These are phyloP conservation scores for Pterostichus niger DNA, from an alignment of 2,888 invertebrate species.

Conservation along the genomic window DNA sequence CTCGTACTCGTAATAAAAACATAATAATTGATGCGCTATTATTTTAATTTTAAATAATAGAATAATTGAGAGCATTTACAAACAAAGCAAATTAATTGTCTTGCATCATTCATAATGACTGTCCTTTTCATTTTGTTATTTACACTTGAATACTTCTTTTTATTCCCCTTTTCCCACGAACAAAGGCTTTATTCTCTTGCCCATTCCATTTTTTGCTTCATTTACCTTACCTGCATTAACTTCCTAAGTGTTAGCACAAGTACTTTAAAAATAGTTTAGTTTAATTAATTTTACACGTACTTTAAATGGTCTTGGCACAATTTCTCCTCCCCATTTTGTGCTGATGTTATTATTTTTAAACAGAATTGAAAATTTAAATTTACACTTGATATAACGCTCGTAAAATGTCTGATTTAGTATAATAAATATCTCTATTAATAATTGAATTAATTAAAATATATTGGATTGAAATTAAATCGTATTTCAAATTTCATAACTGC, in stretches of 20 bases:
- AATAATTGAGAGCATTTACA: constrained; percentile 41
- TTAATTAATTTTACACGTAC: constrained; percentile 52
- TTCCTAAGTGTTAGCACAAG: constrained; percentile 52
- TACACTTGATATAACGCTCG: background rate
- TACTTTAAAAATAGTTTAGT: constrained; percentile 54
- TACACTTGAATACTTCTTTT: constrained; percentile 46
- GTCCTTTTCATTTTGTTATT: constrained; percentile 45
- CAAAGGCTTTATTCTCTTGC: constrained; percentile 43
- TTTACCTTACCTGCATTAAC: constrained; percentile 42
- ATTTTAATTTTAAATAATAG: constrained; percentile 39
- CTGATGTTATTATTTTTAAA: constrained; percentile 14
- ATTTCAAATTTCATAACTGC: constrained; percentile 34
- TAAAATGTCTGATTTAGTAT: constrained; percentile 1
- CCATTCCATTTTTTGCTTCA: constrained; percentile 40
- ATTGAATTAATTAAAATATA: constrained; percentile 47
- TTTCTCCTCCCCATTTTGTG: background rate
- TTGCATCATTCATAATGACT: constrained; percentile 48
- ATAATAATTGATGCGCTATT: constrained; percentile 9
- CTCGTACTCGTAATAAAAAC: too few relatives aligned
- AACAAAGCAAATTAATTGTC: constrained; percentile 33
- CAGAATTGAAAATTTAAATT: constrained; percentile 1
- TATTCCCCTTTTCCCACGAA: constrained; percentile 26
- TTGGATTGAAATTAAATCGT: constrained; percentile 25
- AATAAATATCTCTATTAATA: constrained; percentile 40
- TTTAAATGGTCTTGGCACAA: background rate